Base-by-base conservation (phyloP, 2,888 invertebrate species). In the Coenonympha arcania region DNA sequence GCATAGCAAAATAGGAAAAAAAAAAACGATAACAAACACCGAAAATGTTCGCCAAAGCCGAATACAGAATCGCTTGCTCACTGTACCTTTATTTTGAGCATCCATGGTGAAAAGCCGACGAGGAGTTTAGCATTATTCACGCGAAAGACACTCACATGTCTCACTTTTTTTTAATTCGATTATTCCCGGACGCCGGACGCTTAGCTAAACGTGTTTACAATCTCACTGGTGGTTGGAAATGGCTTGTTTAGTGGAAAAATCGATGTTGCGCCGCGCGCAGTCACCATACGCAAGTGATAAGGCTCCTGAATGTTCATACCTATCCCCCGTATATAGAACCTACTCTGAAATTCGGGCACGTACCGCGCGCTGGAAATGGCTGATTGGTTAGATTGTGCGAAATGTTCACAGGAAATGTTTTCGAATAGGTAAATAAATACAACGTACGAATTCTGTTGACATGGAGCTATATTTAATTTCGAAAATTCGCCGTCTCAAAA, bases 251-350 rank as follows among this genome's bases (percentile, higher is more conserved):
- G 75, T 71, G 76, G 78, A 76, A 83, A 84, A 84, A 84, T 82
- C 84, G 82, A 82, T 83, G 70, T 56, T 61, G 69, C 74, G 82
- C 69, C 76, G 81, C 80, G 84, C 84, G 84, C 84, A 82, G 65
- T 68, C 68, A 61, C 60, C 64, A 63, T 66, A 64, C 70, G 66
- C 68, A 64, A 76, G 68, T 79, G 81, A 79, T 79, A 79, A 79
- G 69, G 66, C 57, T 50, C 54, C 59, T 54, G 57, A 57, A 57
- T 52, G 28, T 42, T 19, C 44, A 51, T 53, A 54, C 48, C 53
- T 54, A 62, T 56, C 54, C 58, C 61, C 63, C 58, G 63, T 61
- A 66, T 61, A 66, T 65, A 45, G 57, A 58, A 62, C 51, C 53
- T 64, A 67, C 54, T 54, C 60, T 59, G 61, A 63, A 64, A 61